Base-by-base conservation (phyloP, 2,888 invertebrate genomes). In the Pelosia muscerda region DNA sequence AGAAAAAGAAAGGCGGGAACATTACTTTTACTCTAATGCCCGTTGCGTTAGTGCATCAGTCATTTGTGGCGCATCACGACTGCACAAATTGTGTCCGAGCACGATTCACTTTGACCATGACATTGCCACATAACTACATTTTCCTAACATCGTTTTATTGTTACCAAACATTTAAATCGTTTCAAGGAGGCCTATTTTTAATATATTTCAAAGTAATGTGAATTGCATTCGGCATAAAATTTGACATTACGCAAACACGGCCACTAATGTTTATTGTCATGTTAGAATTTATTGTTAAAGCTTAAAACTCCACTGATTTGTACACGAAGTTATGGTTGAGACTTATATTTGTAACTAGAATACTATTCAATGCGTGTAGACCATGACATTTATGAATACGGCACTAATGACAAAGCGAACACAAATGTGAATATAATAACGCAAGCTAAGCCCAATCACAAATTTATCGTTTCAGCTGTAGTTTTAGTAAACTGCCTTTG, bases 11-110 rank as follows among this genome's bases (percentile, higher is more conserved):
- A 86, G 83, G 84, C 84, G 75, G 77, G 76, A 86, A 82, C 80
- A 72, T 88, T 90, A 90, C 57, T 57, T 26, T 57, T 90, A 90
- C 86, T 86, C 85, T 92, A 92, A 92, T 91, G 91, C 79, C 81
- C 78, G 77, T 78, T 86, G 89, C 89, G 87, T 89, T 89, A 82
- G 79, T 84, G 81, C 79, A 79, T 82, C 86, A 86, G 90, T 90
- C 90, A 86, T 88, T 88, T 86, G 86, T 79, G 82, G 87, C 84
- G 88, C 90, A 90, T 93, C 92, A 93, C 92, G 92, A 92, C 84
- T 85, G 72, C 75, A 83, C 73, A 72, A 77, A 82, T 81, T 77
- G 79, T 82, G 81, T 83, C 79, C 76, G 83, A 79, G 81, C 90
- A 91, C 89, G 90, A 88, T 84, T 87, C 81, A 84, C 81, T 88